Evolutionary conservation across 1,140 invertebrate species (phyloP), one percentile per base, ranked within the genome.

Genomic region (Microvelia longipes): DNA sequence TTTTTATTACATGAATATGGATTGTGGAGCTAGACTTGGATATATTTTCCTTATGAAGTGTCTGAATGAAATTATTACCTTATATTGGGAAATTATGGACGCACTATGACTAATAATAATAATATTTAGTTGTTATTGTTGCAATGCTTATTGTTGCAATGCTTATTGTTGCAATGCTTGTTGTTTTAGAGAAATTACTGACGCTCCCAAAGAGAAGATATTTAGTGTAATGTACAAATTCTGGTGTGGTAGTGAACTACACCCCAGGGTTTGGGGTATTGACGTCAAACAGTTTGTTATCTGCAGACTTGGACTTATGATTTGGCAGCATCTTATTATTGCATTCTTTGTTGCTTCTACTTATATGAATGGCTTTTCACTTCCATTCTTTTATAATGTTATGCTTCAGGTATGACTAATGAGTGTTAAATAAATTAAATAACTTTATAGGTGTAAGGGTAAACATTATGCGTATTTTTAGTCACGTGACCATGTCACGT

Each of bases 301-400:
- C 70, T 81, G 80, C 72, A 76, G 85, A 14, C 81, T 87, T 72
- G 85, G 85, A 64, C 79, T 86, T 78, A 83, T 84, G 73, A 75
- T 80, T 1, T 87, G 85, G 85, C 81, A 85, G 67, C 71, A 86
- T 1, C 76, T 86, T 14, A 79, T 82, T 2, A 65, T 81, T 2
- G 74, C 76, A 2, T 81, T 78, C 72, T 80, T 79, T 66, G 35
- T 78, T 13, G 78, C 78, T 60, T 74, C 73, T 15, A 73, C 75
- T 70, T 35, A 79, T 76, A 65, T 78, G 70, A 73, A 81, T 75
- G 76, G 77, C 71, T 77, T 85, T 71, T 81, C 82, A 50, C 75
- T 78, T 69, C 81, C 81, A 27, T 79, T 81, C 72, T 76, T 83
- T 30, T 81, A 73, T 26, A 76, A 75, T 29, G 66, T 76, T 24